Evolutionary conservation across 2,113 vertebrate genomes (phyloP).

Genomic region (Marcusenius ussheri): DNA sequence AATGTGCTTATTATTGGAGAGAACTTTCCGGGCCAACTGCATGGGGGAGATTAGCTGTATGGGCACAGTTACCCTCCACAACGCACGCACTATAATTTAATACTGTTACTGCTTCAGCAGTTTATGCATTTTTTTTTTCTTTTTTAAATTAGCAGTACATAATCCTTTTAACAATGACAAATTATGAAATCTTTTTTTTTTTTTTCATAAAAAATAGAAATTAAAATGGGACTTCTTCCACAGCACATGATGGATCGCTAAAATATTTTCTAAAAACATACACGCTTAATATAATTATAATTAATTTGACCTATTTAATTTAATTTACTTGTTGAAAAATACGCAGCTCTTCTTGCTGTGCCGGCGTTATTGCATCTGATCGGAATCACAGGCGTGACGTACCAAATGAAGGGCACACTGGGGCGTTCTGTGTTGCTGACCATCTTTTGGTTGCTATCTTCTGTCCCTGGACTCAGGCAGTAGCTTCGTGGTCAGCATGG

Average conservation of each 20-base stretch:
- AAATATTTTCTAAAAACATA: not conserved
- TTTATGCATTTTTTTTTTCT: not conserved
- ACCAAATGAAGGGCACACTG: not conserved
- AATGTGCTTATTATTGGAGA: not conserved
- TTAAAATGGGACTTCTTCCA: not conserved
- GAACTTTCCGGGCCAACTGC: not conserved
- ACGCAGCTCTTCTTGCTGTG: not conserved
- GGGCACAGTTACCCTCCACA: not conserved
- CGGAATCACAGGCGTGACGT: not conserved
- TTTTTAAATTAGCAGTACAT: not conserved
- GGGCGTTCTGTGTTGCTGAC: not conserved
- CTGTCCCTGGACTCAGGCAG: slow-evolving; percentile 66
- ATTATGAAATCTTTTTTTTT: not conserved
- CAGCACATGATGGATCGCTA: not conserved
- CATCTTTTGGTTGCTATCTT: not conserved
- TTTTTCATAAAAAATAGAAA: not conserved
- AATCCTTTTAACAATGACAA: slow-evolving; percentile 5
- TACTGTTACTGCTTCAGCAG: not conserved
- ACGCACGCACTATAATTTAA: not conserved
- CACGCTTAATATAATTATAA: not conserved
- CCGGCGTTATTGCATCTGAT: not conserved
- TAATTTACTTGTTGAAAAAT: not conserved
- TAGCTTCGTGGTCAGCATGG: slow-evolving; percentile 93
- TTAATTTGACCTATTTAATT: not conserved
- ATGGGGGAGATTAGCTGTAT: not conserved